These are phyloP conservation scores for Julus scanicus DNA, from an alignment of 2,888 invertebrate genomes.

Conservation along the genomic window DNA sequence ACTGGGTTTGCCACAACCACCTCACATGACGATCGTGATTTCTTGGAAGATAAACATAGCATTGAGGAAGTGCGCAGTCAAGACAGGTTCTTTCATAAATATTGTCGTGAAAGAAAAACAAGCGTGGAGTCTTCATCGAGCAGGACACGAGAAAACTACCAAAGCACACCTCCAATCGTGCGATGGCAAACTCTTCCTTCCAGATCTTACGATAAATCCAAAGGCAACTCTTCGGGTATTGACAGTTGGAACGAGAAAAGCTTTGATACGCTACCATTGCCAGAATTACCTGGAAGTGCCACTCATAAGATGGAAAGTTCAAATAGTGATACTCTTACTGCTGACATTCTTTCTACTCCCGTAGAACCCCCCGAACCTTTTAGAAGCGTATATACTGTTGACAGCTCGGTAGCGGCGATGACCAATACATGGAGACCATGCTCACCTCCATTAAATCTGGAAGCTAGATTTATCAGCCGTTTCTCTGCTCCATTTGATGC, in stretches of 20 bases:
- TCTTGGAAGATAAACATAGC: conserved; percentile 40
- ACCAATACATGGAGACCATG: conserved; percentile 49
- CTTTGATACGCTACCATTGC: neutral
- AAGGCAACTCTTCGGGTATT: neutral
- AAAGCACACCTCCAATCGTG: neutral
- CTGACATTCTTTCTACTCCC: neutral
- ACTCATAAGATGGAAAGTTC: neutral
- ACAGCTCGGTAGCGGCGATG: neutral
- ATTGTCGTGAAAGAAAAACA: conserved; percentile 35
- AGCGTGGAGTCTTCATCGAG: conserved; percentile 5
- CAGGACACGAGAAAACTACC: neutral
- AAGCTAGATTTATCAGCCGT: conserved; percentile 9
- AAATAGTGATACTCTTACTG: neutral
- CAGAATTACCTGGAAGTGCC: neutral
- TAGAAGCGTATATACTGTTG: conserved; percentile 23
- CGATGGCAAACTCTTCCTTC: conserved; percentile 12
- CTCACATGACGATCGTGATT: neutral
- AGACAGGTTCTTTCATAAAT: conserved; percentile 53
- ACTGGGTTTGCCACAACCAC: neutral
- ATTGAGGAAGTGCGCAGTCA: conserved; percentile 54
- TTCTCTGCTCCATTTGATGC: neutral
- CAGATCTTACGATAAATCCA: neutral
- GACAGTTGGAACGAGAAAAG: neutral
- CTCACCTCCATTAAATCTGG: conserved; percentile 43
- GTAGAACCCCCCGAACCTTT: conserved; percentile 54